Percentiles rank a stretch among this genome's conserved stretches.
Conservation (phyloP, 1,140 invertebrate genomes). For the Drosophila suzukii region DNA sequence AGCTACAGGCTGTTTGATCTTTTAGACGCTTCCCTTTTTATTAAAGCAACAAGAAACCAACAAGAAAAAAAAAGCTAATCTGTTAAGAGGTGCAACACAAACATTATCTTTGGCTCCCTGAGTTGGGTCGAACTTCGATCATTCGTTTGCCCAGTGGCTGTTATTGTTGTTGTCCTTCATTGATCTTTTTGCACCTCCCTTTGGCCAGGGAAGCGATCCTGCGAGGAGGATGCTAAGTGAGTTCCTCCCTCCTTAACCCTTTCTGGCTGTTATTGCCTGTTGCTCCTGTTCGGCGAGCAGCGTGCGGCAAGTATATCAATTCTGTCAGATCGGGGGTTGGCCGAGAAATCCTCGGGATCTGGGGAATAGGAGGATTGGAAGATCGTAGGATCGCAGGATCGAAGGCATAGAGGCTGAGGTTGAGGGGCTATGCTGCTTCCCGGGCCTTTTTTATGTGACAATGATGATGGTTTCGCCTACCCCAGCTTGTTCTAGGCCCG, state of each 20-base stretch:
- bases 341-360: slow-evolving; percentile 9
- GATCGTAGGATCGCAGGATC: not conserved
- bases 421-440: slow-evolving; percentile 21
- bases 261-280: too few species aligned
- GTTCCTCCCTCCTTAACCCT: slow-evolving; percentile 3
- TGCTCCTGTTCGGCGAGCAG: slow-evolving; percentile 13
- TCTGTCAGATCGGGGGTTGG: slow-evolving; percentile 45
- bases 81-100: slow-evolving; percentile 41
- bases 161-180: slow-evolving; percentile 25
- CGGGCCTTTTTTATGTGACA: slow-evolving; percentile 57
- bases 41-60: not conserved
- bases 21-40: not conserved
- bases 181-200: slow-evolving; percentile 21
- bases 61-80: slow-evolving; percentile 13
- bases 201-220: not conserved
- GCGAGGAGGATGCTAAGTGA: slow-evolving; percentile 18
- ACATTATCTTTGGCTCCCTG: slow-evolving; percentile 32
- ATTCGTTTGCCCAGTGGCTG: too few species aligned
- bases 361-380: not conserved
- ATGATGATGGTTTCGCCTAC: slow-evolving; percentile 58
- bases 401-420: slow-evolving; percentile 4
- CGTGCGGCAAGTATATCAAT: slow-evolving; percentile 62
- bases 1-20: not conserved
- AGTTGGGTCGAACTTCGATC: slow-evolving; percentile 32
- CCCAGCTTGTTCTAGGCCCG: slow-evolving; percentile 19